Base-by-base conservation (phyloP, 2,888 invertebrate genomes). In the Athalia circularis region DNA sequence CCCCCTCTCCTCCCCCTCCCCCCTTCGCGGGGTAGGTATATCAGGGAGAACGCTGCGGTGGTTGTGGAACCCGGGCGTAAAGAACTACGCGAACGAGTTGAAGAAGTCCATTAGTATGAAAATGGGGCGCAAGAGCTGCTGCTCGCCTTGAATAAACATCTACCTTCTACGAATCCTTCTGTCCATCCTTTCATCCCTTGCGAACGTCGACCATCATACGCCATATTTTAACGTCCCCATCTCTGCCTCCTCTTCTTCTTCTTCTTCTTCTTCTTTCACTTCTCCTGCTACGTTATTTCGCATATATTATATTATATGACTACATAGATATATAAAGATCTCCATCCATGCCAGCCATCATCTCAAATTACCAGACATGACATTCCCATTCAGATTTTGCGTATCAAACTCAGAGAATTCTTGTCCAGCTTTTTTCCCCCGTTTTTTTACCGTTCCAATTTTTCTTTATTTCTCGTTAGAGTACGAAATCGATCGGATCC, bases 91-190 rank as follows among this genome's bases (percentile, higher is more conserved):
- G 79, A 64, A 57, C 79, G 78, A 81, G 83, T 85, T 83, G 82
- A 86, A 87, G 85, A 87, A 88, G 86, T 87, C 86, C 84, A 88
- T 89, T 88, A 88, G 86, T 85, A 88, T 89, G 88, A 86, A 87
- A 89, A 88, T 87, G 85, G 79, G 85, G 85, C 86, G 84, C 81
- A 85, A 85, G 83, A 84, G 29, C 11, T n/a, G 29, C 29, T 29
- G 48, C 62, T 75, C 47, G 62, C 57, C 72, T 47, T 50, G 75
- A 64, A 75, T 75, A 75, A 75, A 61, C 57, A 64, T 61, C 62
- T 4, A 62, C n/a, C 15, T 62, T 15, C 15, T 29, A 8, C 29
- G 29, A 62, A n/a, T 62, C 13, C 62, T 62, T 13, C 8, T 13
- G 62, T 15, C 15, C 62, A 7, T n/a, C 8, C 29, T 62, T 29